Evolutionary conservation across 2,888 invertebrate genomes (phyloP), one percentile per base, ranked within the genome.

Genomic region (Hoplodrina ambigua): DNA sequence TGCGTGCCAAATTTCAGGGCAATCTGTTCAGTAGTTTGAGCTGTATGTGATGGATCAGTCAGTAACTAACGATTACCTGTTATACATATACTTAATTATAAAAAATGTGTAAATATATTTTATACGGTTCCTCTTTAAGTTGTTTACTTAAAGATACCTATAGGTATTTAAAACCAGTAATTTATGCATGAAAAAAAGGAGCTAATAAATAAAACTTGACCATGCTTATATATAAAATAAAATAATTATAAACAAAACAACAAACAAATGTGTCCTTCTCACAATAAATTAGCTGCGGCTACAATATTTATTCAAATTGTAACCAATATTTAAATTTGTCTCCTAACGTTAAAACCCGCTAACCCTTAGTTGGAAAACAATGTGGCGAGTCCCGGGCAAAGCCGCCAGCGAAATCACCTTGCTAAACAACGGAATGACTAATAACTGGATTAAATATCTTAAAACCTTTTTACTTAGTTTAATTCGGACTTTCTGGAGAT

Each of bases 381-480:
- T 82, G 83, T 84, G 80, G 80, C 80, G 66, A 69, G 77, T 70
- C 82, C 81, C 60, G 57, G 60, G 33, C 65, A 77, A 72, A 73
- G 59, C 80, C 61, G 60, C 60, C 67, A 56, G 59, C 57, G 20
- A 83, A 86, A 85, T 84, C 85, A 79, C 83, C 82, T 80, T 78
- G 77, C 77, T 76, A 84, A 85, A 87, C 87, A 88, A 84, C 84
- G 72, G 85, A 86, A 87, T 86, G 86, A 87, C 89, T 89, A 89
- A 89, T 90, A 87, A 86, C 86, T 69, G 88, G 88, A 89, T 88
- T 87, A 87, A 86, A 86, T 85, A 85, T 88, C 87, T 89, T 88
- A 86, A 87, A 90, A 87, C 86, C 89, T 89, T 89, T 89, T 90
- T 89, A 89, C 87, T 89, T 86, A 88, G 84, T 88, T 88, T 86